Conservation (phyloP, 2,888 invertebrate species). For the Ashinkailepas kermadecensis region DNA sequence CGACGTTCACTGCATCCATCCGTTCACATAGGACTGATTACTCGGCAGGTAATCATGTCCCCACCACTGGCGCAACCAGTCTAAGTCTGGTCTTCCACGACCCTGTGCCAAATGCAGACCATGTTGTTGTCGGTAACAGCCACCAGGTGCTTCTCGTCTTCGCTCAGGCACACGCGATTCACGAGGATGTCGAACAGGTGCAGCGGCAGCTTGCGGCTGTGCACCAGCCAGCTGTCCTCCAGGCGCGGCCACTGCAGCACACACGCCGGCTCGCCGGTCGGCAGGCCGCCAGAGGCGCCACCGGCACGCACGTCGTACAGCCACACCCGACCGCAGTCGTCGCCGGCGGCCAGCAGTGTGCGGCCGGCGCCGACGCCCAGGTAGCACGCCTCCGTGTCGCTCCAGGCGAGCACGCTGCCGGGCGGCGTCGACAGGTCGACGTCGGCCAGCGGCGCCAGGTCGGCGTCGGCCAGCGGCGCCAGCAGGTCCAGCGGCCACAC, state of each 20-base stretch:
- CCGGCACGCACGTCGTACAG: conserved; percentile 37
- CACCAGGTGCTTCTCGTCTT: conserved; percentile 38
- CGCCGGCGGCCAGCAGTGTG: conserved; percentile 40
- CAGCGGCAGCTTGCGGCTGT: conserved; percentile 39
- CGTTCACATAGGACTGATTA: too few relatives aligned
- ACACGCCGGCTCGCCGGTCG: conserved; percentile 32
- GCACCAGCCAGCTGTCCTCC: conserved; percentile 36
- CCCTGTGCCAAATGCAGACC: conserved; percentile 40
- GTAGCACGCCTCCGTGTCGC: conserved; percentile 35
- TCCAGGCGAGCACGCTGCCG: conserved; percentile 30
- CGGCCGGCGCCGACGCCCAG: conserved; percentile 35
- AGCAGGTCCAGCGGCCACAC: conserved; percentile 30
- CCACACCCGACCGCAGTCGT: conserved; percentile 41
- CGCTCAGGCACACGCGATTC: conserved; percentile 38
- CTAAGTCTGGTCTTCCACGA: too few relatives aligned
- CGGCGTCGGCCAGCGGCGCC: not conserved
- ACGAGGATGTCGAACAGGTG: conserved; percentile 40
- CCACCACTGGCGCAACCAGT: too few relatives aligned
- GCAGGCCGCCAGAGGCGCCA: conserved; percentile 27
- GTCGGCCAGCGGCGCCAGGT: not conserved
- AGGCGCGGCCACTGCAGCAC: conserved; percentile 39
- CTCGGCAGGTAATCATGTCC: too few relatives aligned
- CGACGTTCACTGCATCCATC: too few relatives aligned
- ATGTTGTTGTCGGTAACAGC: conserved; percentile 42
- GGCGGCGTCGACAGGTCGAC: not conserved